A percentile compares a stretch with the other conserved stretches of the same genome.
phyloP scores from a whole-genome alignment of 2,113 vertebrate genomes.

The Otis tarda region DNA sequence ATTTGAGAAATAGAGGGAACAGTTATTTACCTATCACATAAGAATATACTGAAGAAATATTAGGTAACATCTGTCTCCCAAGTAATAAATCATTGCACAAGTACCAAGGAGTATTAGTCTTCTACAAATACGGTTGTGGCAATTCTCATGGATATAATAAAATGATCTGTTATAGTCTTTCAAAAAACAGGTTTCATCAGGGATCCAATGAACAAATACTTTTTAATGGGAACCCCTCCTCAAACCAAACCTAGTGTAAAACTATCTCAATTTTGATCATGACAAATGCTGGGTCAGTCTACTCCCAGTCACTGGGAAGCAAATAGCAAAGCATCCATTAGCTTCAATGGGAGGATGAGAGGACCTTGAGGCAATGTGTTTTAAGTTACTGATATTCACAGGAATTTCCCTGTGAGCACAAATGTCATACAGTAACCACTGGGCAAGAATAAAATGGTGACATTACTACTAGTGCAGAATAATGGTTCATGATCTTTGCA shows the following conservation, averaged over 20 bases:
- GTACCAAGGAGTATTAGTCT: not conserved
- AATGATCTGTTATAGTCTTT: not conserved
- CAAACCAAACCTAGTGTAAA: not conserved
- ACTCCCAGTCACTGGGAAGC: not conserved
- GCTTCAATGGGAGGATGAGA: not conserved
- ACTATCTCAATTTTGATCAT: not conserved
- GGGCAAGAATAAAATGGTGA: slow-evolving; percentile 36
- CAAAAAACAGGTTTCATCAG: not conserved
- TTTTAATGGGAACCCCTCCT: not conserved
- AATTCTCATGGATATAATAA: not conserved
- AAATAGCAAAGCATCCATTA: slow-evolving; percentile 1
- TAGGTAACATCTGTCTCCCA: not conserved
- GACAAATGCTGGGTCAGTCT: not conserved
- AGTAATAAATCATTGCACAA: not conserved
- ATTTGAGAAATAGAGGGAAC: not conserved
- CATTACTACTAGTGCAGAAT: slow-evolving; percentile 58
- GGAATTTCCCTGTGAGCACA: slow-evolving; percentile 29
- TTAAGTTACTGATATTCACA: slow-evolving; percentile 61
- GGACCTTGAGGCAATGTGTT: not conserved
- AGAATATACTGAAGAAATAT: not conserved
- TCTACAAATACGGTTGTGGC: not conserved
- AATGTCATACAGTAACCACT: slow-evolving; percentile 45
- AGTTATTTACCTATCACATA: not conserved
- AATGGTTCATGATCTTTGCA: slow-evolving; percentile 54
- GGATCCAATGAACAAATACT: not conserved